These are phyloP conservation scores for Oligia latruncula DNA, from an alignment of 2,888 invertebrate species.

Conservation along the genomic window DNA sequence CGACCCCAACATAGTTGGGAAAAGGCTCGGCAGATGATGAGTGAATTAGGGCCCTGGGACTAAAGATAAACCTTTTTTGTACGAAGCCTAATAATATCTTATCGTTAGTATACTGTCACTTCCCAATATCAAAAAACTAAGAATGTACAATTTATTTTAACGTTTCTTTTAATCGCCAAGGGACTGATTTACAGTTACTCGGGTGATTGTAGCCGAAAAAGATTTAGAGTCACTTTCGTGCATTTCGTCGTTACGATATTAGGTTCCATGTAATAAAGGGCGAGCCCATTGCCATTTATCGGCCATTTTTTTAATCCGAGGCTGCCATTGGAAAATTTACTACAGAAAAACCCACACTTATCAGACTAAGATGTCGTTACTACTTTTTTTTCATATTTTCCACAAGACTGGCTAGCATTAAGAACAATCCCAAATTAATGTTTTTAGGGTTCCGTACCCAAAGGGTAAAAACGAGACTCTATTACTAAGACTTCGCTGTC, in stretches of 20 bases:
- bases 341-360: too few relatives aligned
- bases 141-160: not conserved
- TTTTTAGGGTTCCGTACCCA: not conserved
- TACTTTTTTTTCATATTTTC: not conserved
- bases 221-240: conserved; percentile 30
- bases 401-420: not conserved
- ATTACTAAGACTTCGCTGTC: too few relatives aligned
- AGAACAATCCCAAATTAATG: not conserved
- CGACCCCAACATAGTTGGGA: too few relatives aligned
- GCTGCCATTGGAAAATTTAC: not conserved
- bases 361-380: not conserved
- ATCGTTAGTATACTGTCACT: too few relatives aligned
- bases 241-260: conserved; percentile 34
- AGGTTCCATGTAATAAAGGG: conserved; percentile 23
- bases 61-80: too few relatives aligned
- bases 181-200: conserved; percentile 25
- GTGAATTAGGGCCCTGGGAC: too few relatives aligned
- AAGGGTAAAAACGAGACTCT: too few relatives aligned
- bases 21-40: too few relatives aligned
- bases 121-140: too few relatives aligned
- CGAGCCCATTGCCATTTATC: not conserved
- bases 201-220: conserved; percentile 11
- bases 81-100: too few relatives aligned
- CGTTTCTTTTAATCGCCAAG: not conserved
- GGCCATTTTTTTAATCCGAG: not conserved